A percentile compares a stretch with the other conserved stretches of the same genome.
Evolutionary conservation across 2,113 vertebrate species (phyloP).

Genomic region (Vombatus ursinus): DNA sequence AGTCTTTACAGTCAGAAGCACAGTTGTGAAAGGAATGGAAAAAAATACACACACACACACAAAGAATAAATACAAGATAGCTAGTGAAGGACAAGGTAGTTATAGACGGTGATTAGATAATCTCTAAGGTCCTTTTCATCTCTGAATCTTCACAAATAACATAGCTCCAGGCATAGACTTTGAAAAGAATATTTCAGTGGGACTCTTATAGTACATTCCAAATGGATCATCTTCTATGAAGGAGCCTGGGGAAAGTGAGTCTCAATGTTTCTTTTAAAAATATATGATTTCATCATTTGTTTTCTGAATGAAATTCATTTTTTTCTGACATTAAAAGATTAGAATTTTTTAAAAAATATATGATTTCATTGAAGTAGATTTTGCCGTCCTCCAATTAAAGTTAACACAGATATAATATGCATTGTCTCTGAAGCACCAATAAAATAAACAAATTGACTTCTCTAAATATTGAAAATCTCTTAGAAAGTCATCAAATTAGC

Average conservation of each 20-base stretch:
- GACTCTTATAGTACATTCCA: not conserved
- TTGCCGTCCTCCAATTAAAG: not conserved
- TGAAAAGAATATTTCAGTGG: not conserved
- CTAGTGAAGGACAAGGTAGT: too few species aligned
- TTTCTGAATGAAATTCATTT: too few species aligned
- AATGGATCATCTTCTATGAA: not conserved
- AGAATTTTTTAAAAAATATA: not conserved
- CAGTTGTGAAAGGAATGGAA: not conserved
- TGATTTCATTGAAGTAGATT: not conserved
- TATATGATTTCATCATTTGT: too few species aligned
- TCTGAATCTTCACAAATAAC: not conserved
- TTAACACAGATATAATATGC: not conserved
- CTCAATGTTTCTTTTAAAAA: not conserved
- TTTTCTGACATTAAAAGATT: too few species aligned
- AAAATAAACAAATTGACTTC: conserved; percentile 29
- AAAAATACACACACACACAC: too few species aligned
- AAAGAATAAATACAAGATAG: not conserved
- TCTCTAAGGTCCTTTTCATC: not conserved
- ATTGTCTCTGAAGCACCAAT: not conserved
- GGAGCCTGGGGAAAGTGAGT: not conserved
- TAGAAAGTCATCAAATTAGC: not conserved
- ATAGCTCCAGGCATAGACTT: not conserved
- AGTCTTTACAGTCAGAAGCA: not conserved
- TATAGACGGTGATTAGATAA: not conserved
- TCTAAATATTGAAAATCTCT: conserved; percentile 24